Base-by-base conservation (phyloP, 2,888 invertebrate species). In the Theretra japonica region DNA sequence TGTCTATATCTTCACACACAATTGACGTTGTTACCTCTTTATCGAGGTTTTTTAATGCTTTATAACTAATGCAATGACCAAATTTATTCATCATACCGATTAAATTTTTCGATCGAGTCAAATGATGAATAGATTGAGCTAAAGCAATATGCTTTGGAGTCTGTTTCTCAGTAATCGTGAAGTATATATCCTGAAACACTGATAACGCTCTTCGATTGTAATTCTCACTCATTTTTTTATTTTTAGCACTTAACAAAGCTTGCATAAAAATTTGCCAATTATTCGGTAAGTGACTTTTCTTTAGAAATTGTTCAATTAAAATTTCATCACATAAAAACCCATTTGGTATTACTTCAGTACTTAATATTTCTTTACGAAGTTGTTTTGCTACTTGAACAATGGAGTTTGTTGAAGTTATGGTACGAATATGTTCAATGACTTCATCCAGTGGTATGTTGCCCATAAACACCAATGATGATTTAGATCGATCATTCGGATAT, bases 61-160 rank as follows among this genome's bases (percentile, higher is more conserved):
- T 70, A 23, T 70, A 70, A 65, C 62, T 70, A 25, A 72, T 70
- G 33, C 72, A 72, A 70, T 70, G 60, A 23, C 60, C 70, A 70
- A 48, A 23, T 70, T 70, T 70, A 70, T 70, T 70, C 28, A 70
- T 60, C 69, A 41, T 72, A 21, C 30, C 62, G 25, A 70, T 73
- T 68, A 74, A 60, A 25, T 72, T 69, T 72, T 70, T 73, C 41
- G 72, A 72, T 68, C 70, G 23, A 70, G 72, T 73, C 58, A 73
- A 73, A 50, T 68, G 72, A 70, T 73, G 73, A 19, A 73, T 70
- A 33, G 50, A 73, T 73, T 73, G 25, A 62, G 73, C 73, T 73
- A 72, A 73, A 70, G 70, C 70, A 58, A 72, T 73, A 48, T 72
- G 70, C 30, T 73, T 73, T 70, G 72, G 70, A 48, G 73, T 73